Percentiles rank a stretch among this genome's conserved stretches.
Conservation (phyloP, 1,140 invertebrate genomes). For the Caenorhabditis briggsae region DNA sequence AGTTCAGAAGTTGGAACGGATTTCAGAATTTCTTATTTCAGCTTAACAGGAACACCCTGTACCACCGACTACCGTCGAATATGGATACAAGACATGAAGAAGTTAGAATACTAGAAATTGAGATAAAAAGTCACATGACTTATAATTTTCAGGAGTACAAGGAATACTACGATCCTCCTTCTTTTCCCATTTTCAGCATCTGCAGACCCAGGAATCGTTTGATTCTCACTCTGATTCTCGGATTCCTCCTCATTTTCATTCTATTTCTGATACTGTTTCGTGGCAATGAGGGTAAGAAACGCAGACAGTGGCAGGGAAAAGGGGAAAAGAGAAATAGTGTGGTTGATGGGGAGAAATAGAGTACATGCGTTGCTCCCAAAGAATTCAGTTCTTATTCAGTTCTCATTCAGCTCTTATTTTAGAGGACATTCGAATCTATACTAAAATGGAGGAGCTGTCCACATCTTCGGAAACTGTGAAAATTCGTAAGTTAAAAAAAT, state of each 20-base stretch:
- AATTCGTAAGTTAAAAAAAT: background rate
- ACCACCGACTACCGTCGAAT: background rate
- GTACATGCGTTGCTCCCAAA: background rate
- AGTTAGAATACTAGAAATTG: background rate
- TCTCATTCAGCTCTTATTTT: background rate
- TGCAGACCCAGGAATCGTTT: background rate
- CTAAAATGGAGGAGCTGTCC: background rate
- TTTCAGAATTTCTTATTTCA: background rate
- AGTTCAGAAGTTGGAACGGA: background rate
- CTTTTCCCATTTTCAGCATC: background rate
- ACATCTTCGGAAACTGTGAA: background rate
- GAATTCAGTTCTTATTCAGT: background rate
- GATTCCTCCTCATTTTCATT: background rate
- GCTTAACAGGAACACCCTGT: background rate
- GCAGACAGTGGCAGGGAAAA: background rate
- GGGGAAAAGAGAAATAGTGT: background rate
- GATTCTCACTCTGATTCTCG: background rate
- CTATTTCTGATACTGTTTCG: slow-evolving; percentile 10
- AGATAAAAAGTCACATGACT: background rate
- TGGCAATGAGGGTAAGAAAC: slow-evolving; percentile 1
- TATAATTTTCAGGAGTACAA: slow-evolving; percentile 11
- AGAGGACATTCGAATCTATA: background rate
- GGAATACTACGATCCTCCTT: slow-evolving; percentile 3
- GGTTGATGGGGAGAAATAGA: background rate
- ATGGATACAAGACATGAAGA: background rate